These are phyloP conservation scores for rat (Rattus norvegicus) DNA, from an alignment of 2,113 vertebrate genomes.

Conservation along the genomic window DNA sequence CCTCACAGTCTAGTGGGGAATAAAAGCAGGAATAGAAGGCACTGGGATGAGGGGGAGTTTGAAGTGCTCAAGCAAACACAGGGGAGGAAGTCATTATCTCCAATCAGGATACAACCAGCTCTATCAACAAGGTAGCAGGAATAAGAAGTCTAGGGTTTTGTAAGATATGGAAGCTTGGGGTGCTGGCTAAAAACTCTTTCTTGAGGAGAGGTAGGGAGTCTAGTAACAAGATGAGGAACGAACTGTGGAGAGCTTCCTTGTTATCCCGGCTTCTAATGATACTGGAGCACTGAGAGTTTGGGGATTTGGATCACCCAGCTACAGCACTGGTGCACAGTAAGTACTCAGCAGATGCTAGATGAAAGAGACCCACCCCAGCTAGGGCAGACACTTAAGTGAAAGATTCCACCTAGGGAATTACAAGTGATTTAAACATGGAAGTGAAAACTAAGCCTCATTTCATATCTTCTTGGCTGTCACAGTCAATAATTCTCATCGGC, in stretches of 20 bases:
- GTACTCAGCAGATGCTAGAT: neutral
- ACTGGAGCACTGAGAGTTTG: neutral
- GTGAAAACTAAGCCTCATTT: neutral
- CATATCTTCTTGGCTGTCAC: neutral
- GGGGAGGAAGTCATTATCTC: conserved; percentile 8
- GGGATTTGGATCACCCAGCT: neutral
- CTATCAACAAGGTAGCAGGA: neutral
- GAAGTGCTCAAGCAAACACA: neutral
- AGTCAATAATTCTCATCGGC: neutral
- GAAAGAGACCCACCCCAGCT: neutral
- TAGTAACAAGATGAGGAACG: neutral
- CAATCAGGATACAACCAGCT: neutral
- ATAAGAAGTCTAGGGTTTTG: neutral
- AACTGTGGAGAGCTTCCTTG: neutral
- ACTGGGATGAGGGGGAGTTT: conserved; percentile 16
- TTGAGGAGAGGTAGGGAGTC: neutral
- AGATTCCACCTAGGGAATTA: neutral
- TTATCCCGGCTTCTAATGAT: neutral
- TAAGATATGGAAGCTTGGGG: neutral
- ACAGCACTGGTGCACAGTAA: neutral
- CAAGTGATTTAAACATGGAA: neutral
- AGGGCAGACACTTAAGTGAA: neutral
- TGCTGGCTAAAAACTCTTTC: neutral
- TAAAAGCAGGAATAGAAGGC: conserved; percentile 40
- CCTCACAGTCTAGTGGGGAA: neutral